Base-by-base conservation (phyloP, 2,113 vertebrate species). In the Chunga burmeisteri region DNA sequence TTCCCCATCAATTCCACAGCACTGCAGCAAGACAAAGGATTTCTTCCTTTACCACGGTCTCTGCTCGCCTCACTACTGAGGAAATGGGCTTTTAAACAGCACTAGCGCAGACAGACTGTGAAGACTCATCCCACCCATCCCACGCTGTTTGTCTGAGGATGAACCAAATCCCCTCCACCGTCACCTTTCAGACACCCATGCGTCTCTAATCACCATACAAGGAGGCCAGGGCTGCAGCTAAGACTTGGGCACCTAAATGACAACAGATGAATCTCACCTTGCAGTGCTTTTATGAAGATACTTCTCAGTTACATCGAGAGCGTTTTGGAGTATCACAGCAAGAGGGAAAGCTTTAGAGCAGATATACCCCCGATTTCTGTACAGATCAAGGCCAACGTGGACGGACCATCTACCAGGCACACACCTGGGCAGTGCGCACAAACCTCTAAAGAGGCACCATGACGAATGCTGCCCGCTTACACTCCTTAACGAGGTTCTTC, bases 401-500 rank as follows among this genome's bases (percentile, higher is more conserved):
- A 14, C 16, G 11, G 18, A 15, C 6, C 62, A 32, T 3, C 52
- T 10, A 27, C 7, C 58, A 42, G 44, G 30, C 7, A 21, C 29
- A 17, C 30, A 15, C 27, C 47, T 11, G 50, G n/a, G 23, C 22
- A 42, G 36, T 9, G 27, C 13, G 2, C 21, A 4, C 16, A 10
- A 4, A 58, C 6, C 62, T 40, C 56, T 5, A 0, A 12, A 27
- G 61, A 67, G 79, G 27, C 66, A n/a, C 46, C 47, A 32, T 0
- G 0, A 27, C 2, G 0, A 75, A 0, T 1, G 16, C n/a, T n/a
- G 63, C 22, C 20, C 25, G 8, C 46, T n/a, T 3, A 2, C 6
- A 53, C 50, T 3, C 44, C 70, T 55, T 11, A 1, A 13, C 14
- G 36, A 62, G 47, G 50, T 16, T 62, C 74, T 5, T 58, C 56